Percentiles rank a stretch among this genome's conserved stretches.
Evolutionary conservation across 2,797 vertebrate species (phyloP).

Genomic region (Myotis vivesi): DNA sequence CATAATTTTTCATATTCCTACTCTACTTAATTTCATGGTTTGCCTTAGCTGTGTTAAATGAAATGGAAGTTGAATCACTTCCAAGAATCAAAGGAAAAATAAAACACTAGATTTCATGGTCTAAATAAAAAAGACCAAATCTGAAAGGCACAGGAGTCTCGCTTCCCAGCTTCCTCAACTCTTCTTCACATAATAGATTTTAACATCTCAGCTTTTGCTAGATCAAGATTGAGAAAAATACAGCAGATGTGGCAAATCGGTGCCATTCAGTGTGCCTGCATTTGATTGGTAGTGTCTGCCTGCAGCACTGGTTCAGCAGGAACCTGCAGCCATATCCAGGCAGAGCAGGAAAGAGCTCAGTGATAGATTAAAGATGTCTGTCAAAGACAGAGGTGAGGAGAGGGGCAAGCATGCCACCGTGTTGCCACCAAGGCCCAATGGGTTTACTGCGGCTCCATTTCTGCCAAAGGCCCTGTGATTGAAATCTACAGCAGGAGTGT

Average conservation of each 20-base stretch:
- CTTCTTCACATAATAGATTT: neutral
- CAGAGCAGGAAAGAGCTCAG: neutral
- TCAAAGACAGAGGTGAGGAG: neutral
- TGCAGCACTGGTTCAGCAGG: neutral
- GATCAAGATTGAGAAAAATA: neutral
- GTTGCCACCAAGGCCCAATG: neutral
- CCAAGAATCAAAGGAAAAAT: neutral
- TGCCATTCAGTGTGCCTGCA: neutral
- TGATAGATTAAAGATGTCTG: neutral
- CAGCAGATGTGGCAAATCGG: neutral
- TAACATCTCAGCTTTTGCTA: neutral
- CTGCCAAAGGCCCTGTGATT: neutral
- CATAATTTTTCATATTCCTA: neutral
- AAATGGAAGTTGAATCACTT: conserved; percentile 1
- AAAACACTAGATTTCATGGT: neutral
- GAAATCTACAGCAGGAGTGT: neutral
- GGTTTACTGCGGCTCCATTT: neutral
- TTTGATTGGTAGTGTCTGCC: neutral
- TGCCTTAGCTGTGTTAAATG: neutral
- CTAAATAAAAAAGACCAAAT: neutral
- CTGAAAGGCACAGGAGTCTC: neutral
- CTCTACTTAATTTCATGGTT: neutral
- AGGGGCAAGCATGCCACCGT: neutral
- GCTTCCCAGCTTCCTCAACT: neutral
- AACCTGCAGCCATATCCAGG: neutral